Base-by-base conservation (phyloP, 2,888 invertebrate genomes). In the Baronia brevicornis region DNA sequence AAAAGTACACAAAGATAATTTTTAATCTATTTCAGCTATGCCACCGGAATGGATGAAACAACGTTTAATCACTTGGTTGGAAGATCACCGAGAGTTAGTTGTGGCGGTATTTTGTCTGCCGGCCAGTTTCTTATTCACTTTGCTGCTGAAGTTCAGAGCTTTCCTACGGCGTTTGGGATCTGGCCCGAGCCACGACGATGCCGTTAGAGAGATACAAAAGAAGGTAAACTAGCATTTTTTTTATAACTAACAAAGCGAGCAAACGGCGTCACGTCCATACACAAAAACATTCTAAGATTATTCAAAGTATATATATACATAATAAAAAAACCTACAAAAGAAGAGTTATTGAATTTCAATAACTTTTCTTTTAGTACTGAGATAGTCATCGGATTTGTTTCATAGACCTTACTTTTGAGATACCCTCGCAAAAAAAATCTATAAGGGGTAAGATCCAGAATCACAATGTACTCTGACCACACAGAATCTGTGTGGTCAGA, bases 61-160 rank as follows among this genome's bases (percentile, higher is more conserved):
- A 4, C 53, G 56, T 0, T 21, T 85, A 2, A 68, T 88, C 31
- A 52, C 59, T 29, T 85, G 87, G 75, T 59, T 89, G 45, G 90
- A 90, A 49, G 80, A 86, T n/a, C 84, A 90, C 60, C 69, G 89
- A 6, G 87, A 87, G 36, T 56, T 89, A 6, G 90, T 91, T 12
- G 86, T 91, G 33, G 65, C 87, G 7, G 54, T 88, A 24, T 90
- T 91, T 68, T 90, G 90, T 38, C 68, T 91, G 28, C 90, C 90
- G 0, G 90, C 90, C 13, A 89, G 89, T 60, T 88, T 89, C 58
- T 39, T 89, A 6, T 90, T 90, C 62, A 72, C 85, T 11, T 36
- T 86, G 9, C 26, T 79, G 15, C 54, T 89, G 37, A 54, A 61
- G 3, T 2, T 75, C 4, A 61, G 71, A 17, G 74, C 74, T 1